Evolutionary conservation across 2,113 vertebrate species (phyloP), one percentile per base, ranked within the genome.

Genomic region (Misgurnus anguillicaudatus): DNA sequence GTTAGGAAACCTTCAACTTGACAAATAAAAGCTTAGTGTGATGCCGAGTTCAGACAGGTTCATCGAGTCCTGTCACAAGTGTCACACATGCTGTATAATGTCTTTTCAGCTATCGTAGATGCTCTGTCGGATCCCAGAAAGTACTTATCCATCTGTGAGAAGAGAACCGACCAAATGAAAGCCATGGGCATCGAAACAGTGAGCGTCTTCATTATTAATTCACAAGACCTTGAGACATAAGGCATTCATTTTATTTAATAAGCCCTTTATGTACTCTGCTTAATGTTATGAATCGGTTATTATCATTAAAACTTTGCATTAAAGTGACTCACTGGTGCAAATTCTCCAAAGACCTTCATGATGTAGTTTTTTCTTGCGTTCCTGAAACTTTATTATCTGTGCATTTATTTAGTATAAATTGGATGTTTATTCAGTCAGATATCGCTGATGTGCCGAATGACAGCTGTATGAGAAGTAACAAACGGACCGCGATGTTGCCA

Each of bases 141-240:
- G 89, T 99, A 98, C 90, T 89, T 99, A 84, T 98, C 98, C 70
- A 94, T 99, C 85, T 97, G 94, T 55, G 97, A 99, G 88, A 99
- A 99, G 88, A 94, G 98, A 93, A 96, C 96, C 6, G 97, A 98
- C 91, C 97, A 99, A 91, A 99, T 99, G 97, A 97, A 96, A 89
- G 97, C 98, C 0, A 94, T 99, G 92, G 97, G 97, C 45, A 98
- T 99, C 11, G 98, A 99, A 90, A 98, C 96, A 36, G 98, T 98
- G 90, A 88, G 91, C 91, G 9, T 51, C 31, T 66, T 16, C 36
- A 55, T 45, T 38, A 51, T 51, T 42, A 51, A 68, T 75, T 42
- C 47, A 21, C 61, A n/a, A 4, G n/a, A 41, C 75, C 39, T 60
- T 60, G 21, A 71, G 8, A 53, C n/a, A 38, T 62, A 48, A 48